Evolutionary conservation across 1,140 invertebrate species (phyloP), one percentile per base, ranked within the genome.

Genomic region (Eriocheir sinensis): DNA sequence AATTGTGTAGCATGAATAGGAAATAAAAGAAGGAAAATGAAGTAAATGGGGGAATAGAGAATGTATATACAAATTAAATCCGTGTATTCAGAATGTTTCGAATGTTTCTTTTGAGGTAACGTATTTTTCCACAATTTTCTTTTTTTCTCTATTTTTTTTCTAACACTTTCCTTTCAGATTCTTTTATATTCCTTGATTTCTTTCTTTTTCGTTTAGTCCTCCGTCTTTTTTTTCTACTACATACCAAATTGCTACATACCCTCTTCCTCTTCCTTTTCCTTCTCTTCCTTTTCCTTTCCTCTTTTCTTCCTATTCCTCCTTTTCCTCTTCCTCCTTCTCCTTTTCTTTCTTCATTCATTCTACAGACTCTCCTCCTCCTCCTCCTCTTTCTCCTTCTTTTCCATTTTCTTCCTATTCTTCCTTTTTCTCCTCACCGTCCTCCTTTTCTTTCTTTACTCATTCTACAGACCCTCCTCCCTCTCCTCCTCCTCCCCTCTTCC

Each of bases 361-460:
- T 34, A 38, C 34, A 6, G 32, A 40, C 85, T 36, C 3, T 36
- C 85, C 3, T 36, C 36, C 85, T 34, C 85, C 41, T 41, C 41
- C 85, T 88, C 85, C 41, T 41, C 41, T 41, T 88, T 36, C 41
- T 41, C 41, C 85, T 88, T 27, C 41, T 9, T 38, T 36, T 88
- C 36, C 17, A 9, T n/a, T 34, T 83, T 9, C 38, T 0, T 88
- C 85, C 38, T 9, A 27, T 8, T 6, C 85, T 9, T 3, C 17
- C 36, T 40, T 9, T 36, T 41, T 36, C 85, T 88, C 85, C 38
- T 40, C 38, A 30, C 12, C 36, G 4, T 40, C 41, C 36, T 40
- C 85, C 38, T 30, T n/a, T 30, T n/a, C n/a, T n/a, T 34, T n/a
- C n/a, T 9, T 30, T 83, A 27, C 36, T 30, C 36, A 9, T 83